Evolutionary conservation across 2,113 vertebrate species (phyloP), one percentile per base, ranked within the genome.

Genomic region (Catharus fuscescens): DNA sequence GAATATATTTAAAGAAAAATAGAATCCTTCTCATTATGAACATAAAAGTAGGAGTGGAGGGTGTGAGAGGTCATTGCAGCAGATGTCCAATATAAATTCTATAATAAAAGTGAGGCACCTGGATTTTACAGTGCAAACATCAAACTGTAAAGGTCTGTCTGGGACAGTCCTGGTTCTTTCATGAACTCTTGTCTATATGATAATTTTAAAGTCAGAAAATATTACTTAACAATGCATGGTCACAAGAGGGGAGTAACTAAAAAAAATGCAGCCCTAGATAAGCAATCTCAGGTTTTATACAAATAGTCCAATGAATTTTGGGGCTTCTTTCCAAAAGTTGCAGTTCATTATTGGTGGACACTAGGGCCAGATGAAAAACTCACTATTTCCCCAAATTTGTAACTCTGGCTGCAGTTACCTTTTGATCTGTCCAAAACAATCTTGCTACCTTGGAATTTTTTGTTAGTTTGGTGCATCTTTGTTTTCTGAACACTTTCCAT

Each of bases 21-120:
- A 62, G 54, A 90, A 71, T 47, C 24, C 23, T 94, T 96, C 90
- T 91, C 92, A 95, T 70, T 64, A 78, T 73, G 77, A 87, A 76
- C 31, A 61, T 92, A 85, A 91, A 96, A 95, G 36, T 34, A 42
- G 60, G 82, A 88, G 92, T 72, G 62, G 56, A 81, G 31, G 28
- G 45, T 91, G 56, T 78, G 61, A 88, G 48, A 90, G 56, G 87
- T 78, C 67, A 82, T 71, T 88, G 77, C 86, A 93, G 73, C 77
- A 95, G 92, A 90, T 5, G 3, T 66, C 76, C 36, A 79, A 53
- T 94, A 92, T 94, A 95, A 92, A 91, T 83, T 53, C 31, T 66
- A 21, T 59, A 73, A 88, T 95, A 94, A 95, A 94, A 96, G 20
- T 57, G 61, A 88, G 71, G 67, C 80, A 94, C 59, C 93, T 96